Percentiles rank a stretch among this genome's conserved stretches.
phyloP scores from a whole-genome alignment of 2,113 vertebrate genomes.

The Centrocercus urophasianus region DNA sequence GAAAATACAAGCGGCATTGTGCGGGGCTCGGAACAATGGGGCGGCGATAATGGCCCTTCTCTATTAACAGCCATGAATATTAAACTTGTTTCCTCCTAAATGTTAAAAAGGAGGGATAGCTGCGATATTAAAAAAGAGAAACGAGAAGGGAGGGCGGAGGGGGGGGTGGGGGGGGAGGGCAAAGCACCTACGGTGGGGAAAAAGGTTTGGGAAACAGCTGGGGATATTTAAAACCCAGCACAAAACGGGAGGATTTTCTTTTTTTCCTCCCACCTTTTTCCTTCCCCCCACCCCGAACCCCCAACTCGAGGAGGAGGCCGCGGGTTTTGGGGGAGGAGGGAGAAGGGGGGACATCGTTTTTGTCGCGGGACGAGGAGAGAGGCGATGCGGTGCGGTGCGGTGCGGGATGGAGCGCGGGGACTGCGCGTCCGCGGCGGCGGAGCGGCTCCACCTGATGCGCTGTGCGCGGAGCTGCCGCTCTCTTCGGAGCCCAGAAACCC shows the following conservation, averaged over 20 bases:
- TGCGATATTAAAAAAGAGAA: conserved; percentile 53
- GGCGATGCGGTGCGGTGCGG: neutral
- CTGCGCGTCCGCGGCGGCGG: neutral
- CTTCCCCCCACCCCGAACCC: neutral
- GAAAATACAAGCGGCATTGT: conserved; percentile 77
- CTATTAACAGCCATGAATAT: conserved; percentile 79
- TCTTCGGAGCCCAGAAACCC: neutral
- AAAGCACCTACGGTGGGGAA: conserved; percentile 21
- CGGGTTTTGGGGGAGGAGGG: neutral
- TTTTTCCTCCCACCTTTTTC: neutral
- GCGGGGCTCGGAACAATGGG: conserved; percentile 66
- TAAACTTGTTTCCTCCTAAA: conserved; percentile 74
- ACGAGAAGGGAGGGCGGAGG: neutral
- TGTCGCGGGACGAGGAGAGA: neutral
- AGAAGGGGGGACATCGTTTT: no score
- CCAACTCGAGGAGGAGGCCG: neutral
- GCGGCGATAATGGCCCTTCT: conserved; percentile 78
- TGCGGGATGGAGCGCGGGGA: no score
- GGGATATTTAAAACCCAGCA: conserved; percentile 44
- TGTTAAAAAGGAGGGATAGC: conserved; percentile 62
- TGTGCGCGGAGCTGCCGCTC: neutral
- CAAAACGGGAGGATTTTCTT: neutral
- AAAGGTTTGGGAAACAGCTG: conserved; percentile 62
- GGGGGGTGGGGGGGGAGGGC: neutral
- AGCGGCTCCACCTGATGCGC: conserved; percentile 56